Evolutionary conservation across 2,113 vertebrate genomes (phyloP).

Genomic region (Malurus alboscapulatus): DNA sequence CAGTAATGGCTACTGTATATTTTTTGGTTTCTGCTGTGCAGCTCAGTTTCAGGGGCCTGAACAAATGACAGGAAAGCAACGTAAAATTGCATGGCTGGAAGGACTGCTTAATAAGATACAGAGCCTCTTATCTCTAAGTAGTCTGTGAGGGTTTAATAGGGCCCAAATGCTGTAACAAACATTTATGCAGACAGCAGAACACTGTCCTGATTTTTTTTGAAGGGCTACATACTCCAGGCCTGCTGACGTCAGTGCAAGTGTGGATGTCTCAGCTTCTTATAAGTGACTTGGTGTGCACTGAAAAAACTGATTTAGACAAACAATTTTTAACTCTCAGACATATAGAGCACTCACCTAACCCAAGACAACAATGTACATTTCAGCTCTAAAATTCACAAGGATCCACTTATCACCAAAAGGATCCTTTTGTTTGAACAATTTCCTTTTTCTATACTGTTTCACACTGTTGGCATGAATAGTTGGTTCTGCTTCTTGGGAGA

Average conservation of each 20-base stretch:
- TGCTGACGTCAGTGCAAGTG: neutral
- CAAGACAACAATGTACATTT: neutral
- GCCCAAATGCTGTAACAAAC: slow-evolving; percentile 18
- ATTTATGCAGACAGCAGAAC: neutral
- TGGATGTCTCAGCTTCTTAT: slow-evolving; percentile 5
- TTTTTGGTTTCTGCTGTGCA: neutral
- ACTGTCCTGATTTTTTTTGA: slow-evolving; percentile 9
- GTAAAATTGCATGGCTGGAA: neutral
- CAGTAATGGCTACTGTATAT: neutral
- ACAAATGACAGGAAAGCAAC: neutral
- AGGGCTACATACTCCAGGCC: neutral
- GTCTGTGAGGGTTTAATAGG: slow-evolving; percentile 18
- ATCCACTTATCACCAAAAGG: neutral
- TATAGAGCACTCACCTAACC: neutral
- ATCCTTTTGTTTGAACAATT: neutral
- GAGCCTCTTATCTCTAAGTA: slow-evolving; percentile 12
- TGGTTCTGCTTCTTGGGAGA: neutral
- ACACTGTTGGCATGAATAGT: neutral
- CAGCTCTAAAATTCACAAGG: neutral
- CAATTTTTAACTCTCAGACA: neutral
- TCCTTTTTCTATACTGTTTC: neutral
- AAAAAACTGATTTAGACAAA: neutral
- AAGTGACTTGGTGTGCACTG: neutral
- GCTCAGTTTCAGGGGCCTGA: neutral
- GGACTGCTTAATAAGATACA: neutral